Conservation (phyloP, 2,888 invertebrate species). For the Torymus tubicola region DNA sequence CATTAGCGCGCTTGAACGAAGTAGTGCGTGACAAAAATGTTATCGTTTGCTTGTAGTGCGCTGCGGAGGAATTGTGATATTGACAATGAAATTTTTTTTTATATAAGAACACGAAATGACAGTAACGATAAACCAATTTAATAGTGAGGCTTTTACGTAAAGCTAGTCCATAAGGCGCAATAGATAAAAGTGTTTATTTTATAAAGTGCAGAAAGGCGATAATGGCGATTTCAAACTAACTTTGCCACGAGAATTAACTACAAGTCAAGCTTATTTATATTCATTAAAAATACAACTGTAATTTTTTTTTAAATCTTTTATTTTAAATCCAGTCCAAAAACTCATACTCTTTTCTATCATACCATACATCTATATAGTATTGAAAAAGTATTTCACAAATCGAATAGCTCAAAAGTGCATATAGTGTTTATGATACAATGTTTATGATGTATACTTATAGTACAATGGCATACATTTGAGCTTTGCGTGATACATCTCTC, state of each 20-base stretch:
- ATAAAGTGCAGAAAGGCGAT: not conserved
- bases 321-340: slow-evolving; percentile 41
- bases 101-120: too few relatives aligned
- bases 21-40: too few relatives aligned
- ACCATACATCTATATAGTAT: slow-evolving; percentile 30
- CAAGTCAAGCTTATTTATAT: too few relatives aligned
- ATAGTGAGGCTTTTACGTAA: not conserved
- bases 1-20: too few relatives aligned
- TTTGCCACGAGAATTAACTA: too few relatives aligned
- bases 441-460: slow-evolving; percentile 11
- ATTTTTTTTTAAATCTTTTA: slow-evolving; percentile 40
- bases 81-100: too few relatives aligned
- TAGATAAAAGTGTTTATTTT: slow-evolving; percentile 1
- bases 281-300: not conserved
- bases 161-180: not conserved
- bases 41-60: too few relatives aligned
- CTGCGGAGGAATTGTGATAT: too few relatives aligned
- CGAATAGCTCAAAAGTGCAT: slow-evolving; percentile 30
- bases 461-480: slow-evolving; percentile 29
- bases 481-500: slow-evolving; percentile 4
- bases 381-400: slow-evolving; percentile 45
- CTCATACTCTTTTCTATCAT: slow-evolving; percentile 23
- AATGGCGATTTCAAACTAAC: too few relatives aligned
- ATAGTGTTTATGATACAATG: slow-evolving; percentile 15
- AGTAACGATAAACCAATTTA: not conserved